phyloP scores from a whole-genome alignment of 2,888 invertebrate species.

The Biston betularia region DNA sequence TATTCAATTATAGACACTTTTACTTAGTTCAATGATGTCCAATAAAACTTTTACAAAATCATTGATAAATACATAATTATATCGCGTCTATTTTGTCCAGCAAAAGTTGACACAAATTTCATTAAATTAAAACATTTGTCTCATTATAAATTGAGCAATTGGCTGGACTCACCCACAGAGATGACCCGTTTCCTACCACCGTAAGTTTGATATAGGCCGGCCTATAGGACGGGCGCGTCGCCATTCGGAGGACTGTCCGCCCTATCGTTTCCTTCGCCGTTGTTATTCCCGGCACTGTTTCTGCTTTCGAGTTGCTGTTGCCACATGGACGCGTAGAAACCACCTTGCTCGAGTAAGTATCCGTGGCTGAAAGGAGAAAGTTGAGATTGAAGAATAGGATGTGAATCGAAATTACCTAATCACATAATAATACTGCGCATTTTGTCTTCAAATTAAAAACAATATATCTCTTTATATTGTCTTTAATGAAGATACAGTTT shows the following conservation, averaged over 20 bases:
- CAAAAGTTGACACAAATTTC: neutral
- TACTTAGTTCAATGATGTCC: neutral
- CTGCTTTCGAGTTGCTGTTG: conserved; percentile 91
- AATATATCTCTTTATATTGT: too few relatives aligned
- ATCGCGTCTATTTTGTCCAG: neutral
- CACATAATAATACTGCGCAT: too few relatives aligned
- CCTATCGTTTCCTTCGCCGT: conserved; percentile 37
- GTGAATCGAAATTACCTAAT: too few relatives aligned
- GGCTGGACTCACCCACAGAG: conserved; percentile 18
- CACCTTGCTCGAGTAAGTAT: conserved; percentile 88
- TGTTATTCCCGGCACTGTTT: conserved; percentile 59
- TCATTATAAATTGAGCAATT: conserved; percentile 8
- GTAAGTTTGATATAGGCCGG: neutral
- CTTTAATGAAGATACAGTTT: too few relatives aligned
- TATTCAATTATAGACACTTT: neutral
- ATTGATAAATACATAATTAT: neutral
- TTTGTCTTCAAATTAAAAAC: too few relatives aligned
- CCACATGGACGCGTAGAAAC: conserved; percentile 97
- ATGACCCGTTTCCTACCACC: conserved; percentile 11
- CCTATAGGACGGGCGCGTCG: conserved; percentile 53
- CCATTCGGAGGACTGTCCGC: conserved; percentile 46
- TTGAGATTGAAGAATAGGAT: neutral
- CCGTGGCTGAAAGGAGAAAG: conserved; percentile 87
- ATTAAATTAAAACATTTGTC: neutral
- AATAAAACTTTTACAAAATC: neutral